Evolutionary conservation across 2,113 vertebrate genomes (phyloP).

Genomic region (Dasyprocta punctata): DNA sequence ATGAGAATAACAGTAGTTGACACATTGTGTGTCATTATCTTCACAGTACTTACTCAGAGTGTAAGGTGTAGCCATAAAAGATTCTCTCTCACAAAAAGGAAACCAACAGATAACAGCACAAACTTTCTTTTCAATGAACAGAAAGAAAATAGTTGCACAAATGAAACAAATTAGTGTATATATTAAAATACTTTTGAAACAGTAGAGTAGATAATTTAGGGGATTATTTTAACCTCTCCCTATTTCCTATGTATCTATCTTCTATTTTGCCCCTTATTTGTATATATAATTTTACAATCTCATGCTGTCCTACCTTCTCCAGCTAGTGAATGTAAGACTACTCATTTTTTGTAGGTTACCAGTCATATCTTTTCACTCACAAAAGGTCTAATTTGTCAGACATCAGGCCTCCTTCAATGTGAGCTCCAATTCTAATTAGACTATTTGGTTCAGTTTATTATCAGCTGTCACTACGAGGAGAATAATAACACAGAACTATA

Average conservation of each 20-base stretch:
- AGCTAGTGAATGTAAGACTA: no score
- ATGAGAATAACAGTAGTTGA: background rate
- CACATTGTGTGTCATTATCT: background rate
- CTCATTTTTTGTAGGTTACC: background rate
- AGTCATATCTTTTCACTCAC: background rate
- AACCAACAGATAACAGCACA: background rate
- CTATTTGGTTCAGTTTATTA: background rate
- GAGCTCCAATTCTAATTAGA: background rate
- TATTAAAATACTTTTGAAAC: background rate
- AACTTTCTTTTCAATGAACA: background rate
- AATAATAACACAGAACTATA: background rate
- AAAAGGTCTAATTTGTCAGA: background rate
- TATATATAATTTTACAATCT: background rate
- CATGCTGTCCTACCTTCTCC: background rate
- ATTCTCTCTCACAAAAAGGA: background rate
- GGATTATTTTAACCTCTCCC: background rate
- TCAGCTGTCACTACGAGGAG: background rate
- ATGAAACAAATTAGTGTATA: background rate
- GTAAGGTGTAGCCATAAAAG: background rate
- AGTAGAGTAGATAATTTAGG: background rate
- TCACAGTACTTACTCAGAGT: background rate
- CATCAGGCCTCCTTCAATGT: fast-evolving
- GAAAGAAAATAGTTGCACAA: background rate
- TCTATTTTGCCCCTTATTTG: background rate
- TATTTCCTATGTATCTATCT: no score